Percentiles rank a stretch among this genome's conserved stretches.
phyloP scores from a whole-genome alignment of 2,888 invertebrate genomes.

The Myopa tessellatipennis region DNA sequence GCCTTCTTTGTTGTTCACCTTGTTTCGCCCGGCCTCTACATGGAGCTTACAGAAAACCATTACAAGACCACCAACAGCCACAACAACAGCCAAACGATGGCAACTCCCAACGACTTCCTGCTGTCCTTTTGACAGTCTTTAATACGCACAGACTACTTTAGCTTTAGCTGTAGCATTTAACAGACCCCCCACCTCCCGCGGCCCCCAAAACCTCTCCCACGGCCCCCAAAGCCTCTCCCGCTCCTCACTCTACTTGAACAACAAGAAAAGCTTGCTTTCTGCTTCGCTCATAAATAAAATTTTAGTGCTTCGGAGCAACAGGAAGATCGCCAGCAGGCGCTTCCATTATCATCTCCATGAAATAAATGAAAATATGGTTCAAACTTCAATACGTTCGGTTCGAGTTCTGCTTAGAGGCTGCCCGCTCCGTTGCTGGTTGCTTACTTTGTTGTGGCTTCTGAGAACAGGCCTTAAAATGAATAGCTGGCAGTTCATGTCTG shows the following conservation, averaged over 20 bases:
- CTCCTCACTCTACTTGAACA: not conserved
- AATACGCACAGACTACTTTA: not conserved
- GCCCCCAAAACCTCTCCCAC: not conserved
- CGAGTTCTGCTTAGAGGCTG: not conserved
- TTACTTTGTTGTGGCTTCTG: not conserved
- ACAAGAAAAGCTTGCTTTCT: not conserved
- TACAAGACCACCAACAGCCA: not conserved
- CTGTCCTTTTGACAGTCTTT: not conserved
- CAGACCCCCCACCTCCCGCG: not conserved
- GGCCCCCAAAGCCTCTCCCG: not conserved
- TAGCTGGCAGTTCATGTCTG: not conserved
- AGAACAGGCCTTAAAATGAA: not conserved
- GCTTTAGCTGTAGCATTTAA: not conserved
- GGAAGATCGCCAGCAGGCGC: not conserved
- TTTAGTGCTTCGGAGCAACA: constrained; percentile 5
- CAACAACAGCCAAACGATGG: not conserved
- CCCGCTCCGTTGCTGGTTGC: not conserved
- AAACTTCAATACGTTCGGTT: constrained; percentile 22
- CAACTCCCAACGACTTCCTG: not conserved
- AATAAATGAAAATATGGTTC: constrained; percentile 28
- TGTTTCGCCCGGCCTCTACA: not conserved
- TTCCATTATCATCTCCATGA: constrained; percentile 17
- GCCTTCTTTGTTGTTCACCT: not conserved
- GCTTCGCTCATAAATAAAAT: constrained; percentile 1
- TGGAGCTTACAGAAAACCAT: not conserved